A percentile compares a stretch with the other conserved stretches of the same genome.
phyloP scores from a whole-genome alignment of 1,140 invertebrate genomes.

The Polypedilum pembai region DNA sequence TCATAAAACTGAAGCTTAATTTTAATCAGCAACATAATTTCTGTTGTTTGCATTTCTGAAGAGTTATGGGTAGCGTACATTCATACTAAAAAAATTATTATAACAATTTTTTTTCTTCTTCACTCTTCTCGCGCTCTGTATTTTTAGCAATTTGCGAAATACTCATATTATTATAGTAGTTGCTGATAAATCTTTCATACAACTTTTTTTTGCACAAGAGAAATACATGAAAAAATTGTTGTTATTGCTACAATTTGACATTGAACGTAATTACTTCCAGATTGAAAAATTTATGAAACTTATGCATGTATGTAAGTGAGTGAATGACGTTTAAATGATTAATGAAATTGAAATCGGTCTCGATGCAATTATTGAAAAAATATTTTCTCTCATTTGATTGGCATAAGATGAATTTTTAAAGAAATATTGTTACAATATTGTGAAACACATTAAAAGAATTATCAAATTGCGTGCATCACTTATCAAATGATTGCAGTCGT shows the following conservation, averaged over 20 bases:
- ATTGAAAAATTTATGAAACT: constrained; percentile 7
- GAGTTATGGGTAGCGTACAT: background rate
- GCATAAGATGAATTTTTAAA: too few relatives aligned
- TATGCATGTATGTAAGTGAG: too few relatives aligned
- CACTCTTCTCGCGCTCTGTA: background rate
- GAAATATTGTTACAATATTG: too few relatives aligned
- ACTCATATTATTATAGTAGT: background rate
- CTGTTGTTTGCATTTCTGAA: background rate
- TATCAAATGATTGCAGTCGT: too few relatives aligned
- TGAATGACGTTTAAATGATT: too few relatives aligned
- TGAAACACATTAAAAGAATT: too few relatives aligned
- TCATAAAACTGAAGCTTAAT: background rate
- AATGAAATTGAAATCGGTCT: too few relatives aligned
- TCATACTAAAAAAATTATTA: background rate
- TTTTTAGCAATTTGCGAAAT: too few relatives aligned
- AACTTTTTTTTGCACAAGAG: background rate
- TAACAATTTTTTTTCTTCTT: background rate
- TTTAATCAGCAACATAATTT: background rate
- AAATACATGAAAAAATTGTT: background rate
- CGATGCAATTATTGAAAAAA: too few relatives aligned
- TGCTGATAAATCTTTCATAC: constrained; percentile 6
- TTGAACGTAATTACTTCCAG: background rate
- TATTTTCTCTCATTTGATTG: too few relatives aligned
- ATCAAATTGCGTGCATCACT: too few relatives aligned
- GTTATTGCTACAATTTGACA: background rate